These are phyloP conservation scores for Neelides folsomi DNA, from an alignment of 2,888 invertebrate species.

Conservation along the genomic window DNA sequence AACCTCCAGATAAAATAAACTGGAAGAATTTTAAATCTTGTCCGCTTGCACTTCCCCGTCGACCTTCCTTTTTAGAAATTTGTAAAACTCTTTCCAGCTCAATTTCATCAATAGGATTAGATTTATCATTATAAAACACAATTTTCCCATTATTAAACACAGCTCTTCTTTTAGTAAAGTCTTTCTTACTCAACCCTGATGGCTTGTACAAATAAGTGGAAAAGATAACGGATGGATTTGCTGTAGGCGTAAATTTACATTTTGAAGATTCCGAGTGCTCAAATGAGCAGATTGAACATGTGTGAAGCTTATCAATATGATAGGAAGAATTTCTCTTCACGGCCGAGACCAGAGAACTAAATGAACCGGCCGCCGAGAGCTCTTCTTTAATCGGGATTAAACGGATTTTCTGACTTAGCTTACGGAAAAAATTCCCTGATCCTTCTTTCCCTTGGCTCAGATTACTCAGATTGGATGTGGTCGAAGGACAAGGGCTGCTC, in stretches of 20 bases:
- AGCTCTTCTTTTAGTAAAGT: slow-evolving; percentile 59
- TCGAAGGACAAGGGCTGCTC: no score
- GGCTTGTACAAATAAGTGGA: slow-evolving; percentile 28
- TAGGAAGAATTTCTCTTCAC: no score
- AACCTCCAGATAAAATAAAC: slow-evolving; percentile 35
- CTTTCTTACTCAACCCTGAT: slow-evolving; percentile 45
- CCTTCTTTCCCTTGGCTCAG: no score
- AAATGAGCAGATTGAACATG: no score
- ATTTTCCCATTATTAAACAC: slow-evolving; percentile 58
- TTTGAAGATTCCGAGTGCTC: slow-evolving; percentile 11
- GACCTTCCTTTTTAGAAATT: slow-evolving; percentile 22
- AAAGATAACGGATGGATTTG: slow-evolving; percentile 15
- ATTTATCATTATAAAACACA: slow-evolving; percentile 58
- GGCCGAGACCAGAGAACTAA: no score
- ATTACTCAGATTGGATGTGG: no score
- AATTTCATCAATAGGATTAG: slow-evolving; percentile 58
- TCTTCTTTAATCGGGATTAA: slow-evolving; percentile 25
- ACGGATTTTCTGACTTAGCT: slow-evolving; percentile 23
- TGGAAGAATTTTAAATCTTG: slow-evolving; percentile 53
- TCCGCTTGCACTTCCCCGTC: slow-evolving; percentile 40
- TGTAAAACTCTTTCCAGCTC: slow-evolving; percentile 49
- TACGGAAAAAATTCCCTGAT: slow-evolving; percentile 17
- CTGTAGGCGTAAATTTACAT: slow-evolving; percentile 23
- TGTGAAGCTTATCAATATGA: no score
- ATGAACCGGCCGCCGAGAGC: slow-evolving; percentile 1